Evolutionary conservation across 2,888 invertebrate species (phyloP).

Genomic region (Eulithis prunata): DNA sequence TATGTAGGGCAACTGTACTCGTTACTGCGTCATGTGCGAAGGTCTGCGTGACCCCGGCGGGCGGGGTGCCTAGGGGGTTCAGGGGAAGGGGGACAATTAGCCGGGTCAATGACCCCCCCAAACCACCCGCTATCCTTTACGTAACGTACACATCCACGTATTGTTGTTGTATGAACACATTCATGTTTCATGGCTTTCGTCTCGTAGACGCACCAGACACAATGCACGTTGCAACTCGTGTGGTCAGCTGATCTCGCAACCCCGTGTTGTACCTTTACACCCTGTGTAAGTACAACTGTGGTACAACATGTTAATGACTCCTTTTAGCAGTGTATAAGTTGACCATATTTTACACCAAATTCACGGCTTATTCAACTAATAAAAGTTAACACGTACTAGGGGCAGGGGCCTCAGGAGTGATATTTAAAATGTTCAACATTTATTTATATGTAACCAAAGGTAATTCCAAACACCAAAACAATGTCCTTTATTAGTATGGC

Average conservation of each 20-base stretch:
- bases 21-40: constrained; percentile 63
- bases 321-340: too few relatives aligned
- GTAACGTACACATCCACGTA: constrained; percentile 34
- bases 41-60: constrained; percentile 68
- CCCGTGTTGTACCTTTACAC: too few relatives aligned
- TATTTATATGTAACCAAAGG: background rate
- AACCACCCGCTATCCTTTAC: constrained; percentile 48
- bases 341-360: too few relatives aligned
- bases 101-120: constrained; percentile 71
- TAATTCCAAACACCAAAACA: background rate
- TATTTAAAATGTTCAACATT: too few relatives aligned
- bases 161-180: constrained; percentile 46
- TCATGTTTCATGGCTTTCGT: constrained; percentile 12
- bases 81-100: constrained; percentile 64
- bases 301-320: too few relatives aligned
- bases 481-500: background rate
- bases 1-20: constrained; percentile 70
- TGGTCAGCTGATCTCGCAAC: background rate
- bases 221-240: background rate
- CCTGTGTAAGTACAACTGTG: too few relatives aligned
- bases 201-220: background rate
- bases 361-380: too few relatives aligned
- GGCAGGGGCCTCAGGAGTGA: too few relatives aligned
- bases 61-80: constrained; percentile 34
- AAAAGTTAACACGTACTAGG: too few relatives aligned